These are phyloP conservation scores for Orthosia gracilis DNA, from an alignment of 2,888 invertebrate genomes.

Conservation along the genomic window DNA sequence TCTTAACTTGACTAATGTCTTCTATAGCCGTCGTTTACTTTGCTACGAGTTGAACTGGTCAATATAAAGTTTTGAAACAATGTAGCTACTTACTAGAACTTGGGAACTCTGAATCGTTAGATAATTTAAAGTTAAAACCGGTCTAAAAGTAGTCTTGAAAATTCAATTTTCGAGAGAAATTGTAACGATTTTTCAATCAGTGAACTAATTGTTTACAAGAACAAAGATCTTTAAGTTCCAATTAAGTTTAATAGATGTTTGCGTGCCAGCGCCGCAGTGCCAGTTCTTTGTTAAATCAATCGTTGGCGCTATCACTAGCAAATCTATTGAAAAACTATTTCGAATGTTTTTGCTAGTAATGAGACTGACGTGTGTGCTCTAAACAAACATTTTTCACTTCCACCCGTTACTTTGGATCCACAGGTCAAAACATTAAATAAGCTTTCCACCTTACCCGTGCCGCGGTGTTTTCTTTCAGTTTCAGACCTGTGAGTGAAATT, in stretches of 20 bases:
- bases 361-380: no score
- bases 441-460: no score
- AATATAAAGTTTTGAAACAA: conserved; percentile 38
- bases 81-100: neutral
- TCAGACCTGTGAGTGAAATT: no score
- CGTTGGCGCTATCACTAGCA: neutral
- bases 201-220: conserved; percentile 1
- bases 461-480: no score
- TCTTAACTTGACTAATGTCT: conserved; percentile 66
- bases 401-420: no score
- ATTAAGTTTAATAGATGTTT: conserved; percentile 1
- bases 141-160: neutral
- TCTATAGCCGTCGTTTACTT: conserved; percentile 44
- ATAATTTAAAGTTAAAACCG: conserved; percentile 16
- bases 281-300: neutral
- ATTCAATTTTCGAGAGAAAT: neutral
- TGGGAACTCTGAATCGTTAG: neutral
- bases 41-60: conserved; percentile 31
- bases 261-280: neutral
- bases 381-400: no score
- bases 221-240: neutral
- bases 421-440: no score
- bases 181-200: neutral
- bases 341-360: no score
- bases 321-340: neutral